Evolutionary conservation across 2,113 vertebrate genomes (phyloP).

Genomic region (Dinomys branickii): DNA sequence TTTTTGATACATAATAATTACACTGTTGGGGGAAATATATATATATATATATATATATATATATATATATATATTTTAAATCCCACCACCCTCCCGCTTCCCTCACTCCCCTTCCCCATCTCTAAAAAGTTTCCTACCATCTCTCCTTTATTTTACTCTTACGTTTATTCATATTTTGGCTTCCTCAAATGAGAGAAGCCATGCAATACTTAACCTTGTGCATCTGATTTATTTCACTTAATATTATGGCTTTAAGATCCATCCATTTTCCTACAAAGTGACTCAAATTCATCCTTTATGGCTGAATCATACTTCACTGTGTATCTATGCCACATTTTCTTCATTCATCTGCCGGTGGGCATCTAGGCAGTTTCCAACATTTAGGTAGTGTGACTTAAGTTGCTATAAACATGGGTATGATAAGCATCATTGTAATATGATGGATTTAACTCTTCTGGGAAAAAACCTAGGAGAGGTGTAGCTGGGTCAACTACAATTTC

Average conservation of each 20-base stretch:
- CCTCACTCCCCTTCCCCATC: neutral
- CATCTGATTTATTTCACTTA: neutral
- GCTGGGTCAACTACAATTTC: neutral
- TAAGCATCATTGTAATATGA: neutral
- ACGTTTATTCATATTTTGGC: neutral
- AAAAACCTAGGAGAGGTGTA: neutral
- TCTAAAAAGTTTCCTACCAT: neutral
- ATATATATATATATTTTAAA: too few species aligned
- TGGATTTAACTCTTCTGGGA: neutral
- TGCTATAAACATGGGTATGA: neutral
- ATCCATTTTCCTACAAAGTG: neutral
- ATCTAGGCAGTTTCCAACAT: neutral
- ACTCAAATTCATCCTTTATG: neutral
- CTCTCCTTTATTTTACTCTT: neutral
- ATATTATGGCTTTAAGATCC: neutral
- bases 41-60: too few species aligned
- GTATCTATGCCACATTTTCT: neutral
- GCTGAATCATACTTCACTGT: neutral
- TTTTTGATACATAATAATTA: neutral
- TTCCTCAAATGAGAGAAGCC: neutral
- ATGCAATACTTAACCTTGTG: neutral
- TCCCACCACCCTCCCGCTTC: neutral
- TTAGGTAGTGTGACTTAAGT: neutral
- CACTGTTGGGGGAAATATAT: neutral
- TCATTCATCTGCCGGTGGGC: neutral